These are phyloP conservation scores for Lepus townsendii DNA, from an alignment of 2,797 vertebrate genomes.

Conservation along the genomic window DNA sequence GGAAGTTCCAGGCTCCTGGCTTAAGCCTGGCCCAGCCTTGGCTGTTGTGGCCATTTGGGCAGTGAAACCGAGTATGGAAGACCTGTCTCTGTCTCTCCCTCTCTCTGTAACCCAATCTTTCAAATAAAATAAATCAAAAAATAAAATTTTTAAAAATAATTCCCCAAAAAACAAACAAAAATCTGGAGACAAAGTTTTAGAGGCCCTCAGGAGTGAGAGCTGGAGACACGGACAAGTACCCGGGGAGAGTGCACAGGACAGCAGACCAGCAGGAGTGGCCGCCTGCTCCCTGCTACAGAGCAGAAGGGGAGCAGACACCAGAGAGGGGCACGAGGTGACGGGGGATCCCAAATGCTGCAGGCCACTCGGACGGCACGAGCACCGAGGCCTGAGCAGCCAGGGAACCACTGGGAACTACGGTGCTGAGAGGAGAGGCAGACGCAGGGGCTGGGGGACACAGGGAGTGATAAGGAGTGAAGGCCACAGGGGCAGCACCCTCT, in stretches of 20 bases:
- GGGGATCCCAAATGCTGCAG: neutral
- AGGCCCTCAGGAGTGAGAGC: neutral
- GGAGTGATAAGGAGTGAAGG: neutral
- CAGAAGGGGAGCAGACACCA: neutral
- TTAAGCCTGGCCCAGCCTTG: too few relatives aligned
- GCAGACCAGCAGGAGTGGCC: neutral
- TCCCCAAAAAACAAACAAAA: neutral
- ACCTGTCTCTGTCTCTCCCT: too few relatives aligned
- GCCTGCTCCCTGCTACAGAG: accelerated
- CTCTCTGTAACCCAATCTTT: too few relatives aligned
- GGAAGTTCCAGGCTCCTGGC: too few relatives aligned
- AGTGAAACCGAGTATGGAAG: too few relatives aligned
- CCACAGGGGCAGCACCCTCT: neutral
- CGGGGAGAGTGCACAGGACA: neutral
- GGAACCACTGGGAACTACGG: neutral
- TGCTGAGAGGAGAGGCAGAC: neutral
- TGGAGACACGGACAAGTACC: neutral
- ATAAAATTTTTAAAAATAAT: too few relatives aligned
- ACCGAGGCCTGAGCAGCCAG: too few relatives aligned
- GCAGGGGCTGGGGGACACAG: neutral
- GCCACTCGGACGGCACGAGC: neutral
- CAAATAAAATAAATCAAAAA: too few relatives aligned
- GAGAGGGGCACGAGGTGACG: neutral
- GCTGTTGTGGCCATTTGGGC: too few relatives aligned
- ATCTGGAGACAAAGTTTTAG: neutral